phyloP scores from a whole-genome alignment of 2,113 vertebrate genomes.

The Thalassarche chlororhynchos region DNA sequence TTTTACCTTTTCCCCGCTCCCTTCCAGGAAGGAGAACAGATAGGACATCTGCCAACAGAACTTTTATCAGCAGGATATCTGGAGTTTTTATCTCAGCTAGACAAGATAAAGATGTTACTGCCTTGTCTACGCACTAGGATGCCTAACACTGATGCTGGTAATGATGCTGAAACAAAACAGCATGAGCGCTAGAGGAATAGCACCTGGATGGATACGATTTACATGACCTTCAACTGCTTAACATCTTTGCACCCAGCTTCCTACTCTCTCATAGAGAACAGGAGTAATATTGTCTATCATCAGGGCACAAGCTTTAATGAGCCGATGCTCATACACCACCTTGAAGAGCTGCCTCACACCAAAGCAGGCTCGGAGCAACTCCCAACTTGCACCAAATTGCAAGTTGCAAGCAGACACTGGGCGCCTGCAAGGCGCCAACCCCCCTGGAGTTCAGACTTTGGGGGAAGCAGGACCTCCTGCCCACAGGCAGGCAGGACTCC shows the following conservation, averaged over 20 bases:
- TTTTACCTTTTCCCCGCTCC: background rate
- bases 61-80: background rate
- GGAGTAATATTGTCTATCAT: background rate
- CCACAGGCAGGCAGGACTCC: background rate
- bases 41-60: background rate
- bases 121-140: background rate
- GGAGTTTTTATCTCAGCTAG: background rate
- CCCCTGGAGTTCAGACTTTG: background rate
- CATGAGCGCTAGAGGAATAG: background rate
- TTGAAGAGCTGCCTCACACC: rapidly evolving
- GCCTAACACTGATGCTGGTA: background rate
- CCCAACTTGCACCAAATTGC: background rate
- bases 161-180: background rate
- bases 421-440: background rate
- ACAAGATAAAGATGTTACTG: background rate
- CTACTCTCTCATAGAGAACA: background rate
- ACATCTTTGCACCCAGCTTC: background rate
- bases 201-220: background rate
- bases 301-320: rapidly evolving
- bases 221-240: background rate
- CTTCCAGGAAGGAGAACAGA: background rate
- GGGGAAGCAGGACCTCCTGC: background rate
- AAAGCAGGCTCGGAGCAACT: background rate
- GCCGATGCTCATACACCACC: background rate
- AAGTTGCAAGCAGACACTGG: rapidly evolving